Evolutionary conservation across 2,113 vertebrate genomes (phyloP), one percentile per base, ranked within the genome.

Genomic region (Hypocryptadius cinnamomeus): DNA sequence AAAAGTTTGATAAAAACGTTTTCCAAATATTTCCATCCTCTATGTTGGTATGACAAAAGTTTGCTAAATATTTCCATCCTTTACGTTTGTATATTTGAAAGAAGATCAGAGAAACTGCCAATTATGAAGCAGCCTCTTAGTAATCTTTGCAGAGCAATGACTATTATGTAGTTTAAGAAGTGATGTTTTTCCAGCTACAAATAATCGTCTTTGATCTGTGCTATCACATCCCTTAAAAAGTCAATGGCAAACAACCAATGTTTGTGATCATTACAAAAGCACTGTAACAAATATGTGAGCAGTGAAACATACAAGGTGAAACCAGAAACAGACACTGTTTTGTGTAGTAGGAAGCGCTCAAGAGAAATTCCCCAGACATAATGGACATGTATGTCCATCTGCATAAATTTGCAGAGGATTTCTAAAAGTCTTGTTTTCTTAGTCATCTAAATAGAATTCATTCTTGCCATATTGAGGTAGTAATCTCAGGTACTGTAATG

Each of bases 31-130:
- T 64, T 93, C 22, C 28, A 0, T 77, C n/a, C 8, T 53, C 17
- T 61, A 8, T 0, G 0, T 53, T 40, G 80, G 27, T 42, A 6
- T 15, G 44, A 24, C 11, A 16, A 40, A 82, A 44, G 35, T 69
- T 87, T 33, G 27, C 30, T 69, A 61, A 81, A 12, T 68, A 40
- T 79, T 61, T 94, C 18, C 30, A 1, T 79, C 23, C 15, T 73
- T 33, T 66, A 17, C 0, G 0, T 47, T 39, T 90, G 37, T 31
- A 1, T 85, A 28, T 89, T 84, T 87, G 50, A 66, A 85, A 90
- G 50, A 25, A 30, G 22, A 19, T 91, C 51, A 50, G 60, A 47
- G 39, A 89, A 77, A 39, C 13, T 65, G 23, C 19, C 13, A 27
- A 1, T 73, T 77, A 54, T 7, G 30, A 45, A 65, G 82, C 53